Base-by-base conservation (phyloP, 2,888 invertebrate species). In the Leucoma salicis region DNA sequence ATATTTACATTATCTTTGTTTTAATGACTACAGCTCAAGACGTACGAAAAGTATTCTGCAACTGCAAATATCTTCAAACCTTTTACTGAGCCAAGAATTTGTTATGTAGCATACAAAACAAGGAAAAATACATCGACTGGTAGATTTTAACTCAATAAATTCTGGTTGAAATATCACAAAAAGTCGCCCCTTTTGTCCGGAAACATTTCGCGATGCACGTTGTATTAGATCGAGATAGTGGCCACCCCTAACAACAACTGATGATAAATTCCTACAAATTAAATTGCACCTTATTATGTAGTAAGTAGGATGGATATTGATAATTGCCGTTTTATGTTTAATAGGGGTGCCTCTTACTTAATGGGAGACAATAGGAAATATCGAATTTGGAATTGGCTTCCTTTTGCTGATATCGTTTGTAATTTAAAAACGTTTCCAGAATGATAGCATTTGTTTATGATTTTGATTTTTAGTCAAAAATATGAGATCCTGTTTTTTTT, bases 141-240 rank as follows among this genome's bases (percentile, higher is more conserved):
- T 39, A 42, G 43, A 57, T 62, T 58, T n/a, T 64, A 70, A 65
- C 63, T 61, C 64, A 64, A 74, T 72, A 62, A 65, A 60, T 66
- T 71, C 64, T 65, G 65, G 69, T 53, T 53, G 65, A 61, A 49
- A 67, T 64, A 66, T 65, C 65, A 72, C 53, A 70, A 63, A 62
- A 49, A 41, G 36, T 41, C 42, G 24, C 44, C 34, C 41, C 18
- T 7, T 14, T 35, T 29, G 33, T n/a, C 53, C 67, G 76, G 70
- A 70, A 70, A 70, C 64, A 62, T 70, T 74, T 68, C 62, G 62
- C 70, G 68, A 66, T 73, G 72, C 72, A 70, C 70, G 60, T 59
- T 66, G 66, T 70, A 75, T 74, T 66, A 63, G 29, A 39, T 38
- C 56, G 45, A 44, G 61, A 59, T 57, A 52, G 52, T 39, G 33